Conservation (phyloP, 2,113 vertebrate species). For the Picathartes gymnocephalus region DNA sequence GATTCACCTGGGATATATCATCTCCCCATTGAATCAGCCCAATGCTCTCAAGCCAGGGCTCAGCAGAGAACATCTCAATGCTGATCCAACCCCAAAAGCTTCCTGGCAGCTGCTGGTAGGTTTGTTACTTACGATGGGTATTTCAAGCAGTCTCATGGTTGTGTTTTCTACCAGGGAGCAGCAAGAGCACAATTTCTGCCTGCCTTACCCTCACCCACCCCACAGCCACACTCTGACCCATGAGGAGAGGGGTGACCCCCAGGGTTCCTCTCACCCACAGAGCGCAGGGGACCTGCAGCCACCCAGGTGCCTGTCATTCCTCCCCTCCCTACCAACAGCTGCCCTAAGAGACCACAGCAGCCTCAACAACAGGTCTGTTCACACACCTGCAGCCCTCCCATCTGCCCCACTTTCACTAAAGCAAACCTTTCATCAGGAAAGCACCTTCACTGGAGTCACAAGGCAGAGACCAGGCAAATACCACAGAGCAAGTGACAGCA, state of each 20-base stretch:
- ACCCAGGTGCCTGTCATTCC: accelerated
- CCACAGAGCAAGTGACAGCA: background rate
- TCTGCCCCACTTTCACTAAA: background rate
- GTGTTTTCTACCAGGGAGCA: background rate
- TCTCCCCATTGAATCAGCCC: background rate
- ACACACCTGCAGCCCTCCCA: background rate
- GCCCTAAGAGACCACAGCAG: background rate
- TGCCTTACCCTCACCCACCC: background rate
- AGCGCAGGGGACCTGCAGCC: accelerated
- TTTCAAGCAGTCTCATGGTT: background rate
- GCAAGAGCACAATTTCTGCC: background rate
- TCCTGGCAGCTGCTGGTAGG: background rate
- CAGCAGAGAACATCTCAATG: background rate
- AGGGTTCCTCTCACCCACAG: background rate
- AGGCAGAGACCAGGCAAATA: background rate
- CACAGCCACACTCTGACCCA: background rate
- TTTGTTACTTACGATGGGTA: background rate
- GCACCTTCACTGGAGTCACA: background rate
- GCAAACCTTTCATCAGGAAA: background rate
- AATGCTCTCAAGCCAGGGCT: background rate
- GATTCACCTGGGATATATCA: background rate
- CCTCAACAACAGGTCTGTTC: background rate
- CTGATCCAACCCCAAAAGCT: background rate
- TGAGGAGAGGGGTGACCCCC: background rate
- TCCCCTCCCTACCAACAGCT: background rate